Evolutionary conservation across 2,888 invertebrate genomes (phyloP).

Genomic region (Diaperis boleti): DNA sequence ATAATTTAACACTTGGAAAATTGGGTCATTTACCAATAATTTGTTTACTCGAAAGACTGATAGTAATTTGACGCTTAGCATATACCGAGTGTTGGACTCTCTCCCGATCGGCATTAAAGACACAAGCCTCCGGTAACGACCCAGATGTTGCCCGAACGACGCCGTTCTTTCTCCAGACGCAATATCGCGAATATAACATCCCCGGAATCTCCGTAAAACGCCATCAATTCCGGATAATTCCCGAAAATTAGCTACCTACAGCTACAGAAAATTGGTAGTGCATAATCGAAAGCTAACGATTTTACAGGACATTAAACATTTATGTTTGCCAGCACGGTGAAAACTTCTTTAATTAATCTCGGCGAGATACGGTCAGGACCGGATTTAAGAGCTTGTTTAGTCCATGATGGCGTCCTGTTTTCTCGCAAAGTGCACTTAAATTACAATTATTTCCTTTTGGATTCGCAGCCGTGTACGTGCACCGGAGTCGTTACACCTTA

Average conservation of each 20-base stretch:
- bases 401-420: conserved; percentile 33
- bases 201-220: conserved; percentile 45
- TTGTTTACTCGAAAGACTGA: too few species aligned
- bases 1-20: too few species aligned
- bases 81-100: too few species aligned
- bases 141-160: conserved; percentile 48
- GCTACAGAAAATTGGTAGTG: conserved; percentile 49
- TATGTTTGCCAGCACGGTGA: conserved; percentile 49
- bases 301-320: conserved; percentile 57
- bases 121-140: too few species aligned
- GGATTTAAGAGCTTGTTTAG: conserved; percentile 37
- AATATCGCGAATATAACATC: conserved; percentile 49
- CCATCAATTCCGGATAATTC: conserved; percentile 45
- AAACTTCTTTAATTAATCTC: conserved; percentile 57
- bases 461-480: conserved; percentile 41
- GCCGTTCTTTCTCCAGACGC: conserved; percentile 23
- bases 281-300: conserved; percentile 58
- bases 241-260: conserved; percentile 49
- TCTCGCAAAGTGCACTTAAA: conserved; percentile 36
- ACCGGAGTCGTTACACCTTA: conserved; percentile 6
- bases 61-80: too few species aligned
- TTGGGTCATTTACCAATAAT: too few species aligned
- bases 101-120: too few species aligned
- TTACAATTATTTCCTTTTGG: conserved; percentile 29
- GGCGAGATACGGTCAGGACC: conserved; percentile 40